Percentiles rank a stretch among this genome's conserved stretches.
These are phyloP conservation scores for Sternotherus odoratus DNA, from an alignment of 2,797 vertebrate species.

Conservation along the genomic window DNA sequence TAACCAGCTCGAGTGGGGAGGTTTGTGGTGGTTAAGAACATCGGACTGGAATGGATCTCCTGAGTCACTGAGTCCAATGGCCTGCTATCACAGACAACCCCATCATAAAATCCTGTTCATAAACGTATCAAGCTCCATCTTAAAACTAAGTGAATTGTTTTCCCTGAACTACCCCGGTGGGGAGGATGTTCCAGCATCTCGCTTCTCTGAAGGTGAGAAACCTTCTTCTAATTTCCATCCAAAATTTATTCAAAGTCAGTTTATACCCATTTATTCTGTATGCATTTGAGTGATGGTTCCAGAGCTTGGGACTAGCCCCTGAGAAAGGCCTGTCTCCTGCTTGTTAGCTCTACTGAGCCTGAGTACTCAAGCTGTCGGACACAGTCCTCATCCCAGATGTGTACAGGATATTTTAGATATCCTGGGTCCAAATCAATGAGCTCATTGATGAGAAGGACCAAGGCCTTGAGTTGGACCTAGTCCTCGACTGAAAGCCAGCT, in stretches of 20 bases:
- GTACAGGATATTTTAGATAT: neutral
- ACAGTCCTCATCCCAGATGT: neutral
- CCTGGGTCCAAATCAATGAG: neutral
- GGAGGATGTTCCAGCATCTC: too few species aligned
- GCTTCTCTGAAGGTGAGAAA: too few species aligned
- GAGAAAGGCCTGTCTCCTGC: neutral
- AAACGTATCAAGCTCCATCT: too few species aligned
- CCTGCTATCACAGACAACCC: neutral
- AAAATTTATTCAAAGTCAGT: neutral
- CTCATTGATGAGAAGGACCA: neutral
- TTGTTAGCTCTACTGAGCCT: neutral
- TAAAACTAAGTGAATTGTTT: too few species aligned
- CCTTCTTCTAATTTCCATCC: neutral
- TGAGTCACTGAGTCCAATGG: neutral
- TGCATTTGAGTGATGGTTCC: neutral
- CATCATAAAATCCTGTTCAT: too few species aligned
- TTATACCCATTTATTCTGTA: neutral
- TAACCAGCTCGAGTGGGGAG: too few species aligned
- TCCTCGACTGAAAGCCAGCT: accelerated
- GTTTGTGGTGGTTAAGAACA: too few species aligned
- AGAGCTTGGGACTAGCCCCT: neutral
- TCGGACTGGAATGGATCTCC: neutral
- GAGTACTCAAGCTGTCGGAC: accelerated
- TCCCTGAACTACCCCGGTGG: too few species aligned
- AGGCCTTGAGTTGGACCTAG: accelerated